A percentile compares a stretch with the other conserved stretches of the same genome.
Conservation (phyloP, 2,888 invertebrate species). For the Iphiclides podalirius region DNA sequence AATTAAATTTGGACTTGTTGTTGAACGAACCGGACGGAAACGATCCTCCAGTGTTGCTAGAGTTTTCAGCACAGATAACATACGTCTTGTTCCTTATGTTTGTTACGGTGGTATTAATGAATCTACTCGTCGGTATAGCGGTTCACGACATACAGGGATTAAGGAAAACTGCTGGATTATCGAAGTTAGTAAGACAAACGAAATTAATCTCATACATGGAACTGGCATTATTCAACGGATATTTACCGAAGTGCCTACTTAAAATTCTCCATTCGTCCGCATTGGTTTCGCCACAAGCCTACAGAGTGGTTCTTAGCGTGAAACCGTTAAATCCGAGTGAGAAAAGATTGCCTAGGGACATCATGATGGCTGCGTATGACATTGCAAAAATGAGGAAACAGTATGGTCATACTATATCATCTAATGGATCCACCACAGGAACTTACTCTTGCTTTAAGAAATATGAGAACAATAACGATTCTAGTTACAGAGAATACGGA, state of each 20-base stretch:
- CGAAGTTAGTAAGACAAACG: constrained; percentile 90
- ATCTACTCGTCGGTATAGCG: constrained; percentile 91
- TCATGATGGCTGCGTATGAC: constrained; percentile 89
- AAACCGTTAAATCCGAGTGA: constrained; percentile 92
- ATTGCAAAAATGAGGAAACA: constrained; percentile 88
- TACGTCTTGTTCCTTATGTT: constrained; percentile 90
- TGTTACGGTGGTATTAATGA: constrained; percentile 92
- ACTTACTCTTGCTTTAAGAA: constrained; percentile 83
- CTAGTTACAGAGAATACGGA: constrained; percentile 74
- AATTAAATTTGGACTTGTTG: constrained; percentile 87
- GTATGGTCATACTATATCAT: constrained; percentile 84
- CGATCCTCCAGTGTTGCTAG: constrained; percentile 86
- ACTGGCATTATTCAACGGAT: constrained; percentile 88
- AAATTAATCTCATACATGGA: constrained; percentile 93
- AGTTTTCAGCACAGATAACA: constrained; percentile 90
- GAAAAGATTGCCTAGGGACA: constrained; percentile 88
- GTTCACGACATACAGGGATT: constrained; percentile 93
- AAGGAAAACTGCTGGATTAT: constrained; percentile 91
- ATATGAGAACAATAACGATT: constrained; percentile 82
- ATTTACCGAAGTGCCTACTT: constrained; percentile 86
- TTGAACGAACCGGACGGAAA: constrained; percentile 88
- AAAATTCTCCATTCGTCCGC: constrained; percentile 89
- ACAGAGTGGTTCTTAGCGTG: constrained; percentile 89
- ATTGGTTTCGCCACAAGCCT: constrained; percentile 89
- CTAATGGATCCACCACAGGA: constrained; percentile 82